Percentiles rank a stretch among this genome's conserved stretches.
Evolutionary conservation across 2,888 invertebrate species (phyloP).

Genomic region (Frankliniella intonsa): DNA sequence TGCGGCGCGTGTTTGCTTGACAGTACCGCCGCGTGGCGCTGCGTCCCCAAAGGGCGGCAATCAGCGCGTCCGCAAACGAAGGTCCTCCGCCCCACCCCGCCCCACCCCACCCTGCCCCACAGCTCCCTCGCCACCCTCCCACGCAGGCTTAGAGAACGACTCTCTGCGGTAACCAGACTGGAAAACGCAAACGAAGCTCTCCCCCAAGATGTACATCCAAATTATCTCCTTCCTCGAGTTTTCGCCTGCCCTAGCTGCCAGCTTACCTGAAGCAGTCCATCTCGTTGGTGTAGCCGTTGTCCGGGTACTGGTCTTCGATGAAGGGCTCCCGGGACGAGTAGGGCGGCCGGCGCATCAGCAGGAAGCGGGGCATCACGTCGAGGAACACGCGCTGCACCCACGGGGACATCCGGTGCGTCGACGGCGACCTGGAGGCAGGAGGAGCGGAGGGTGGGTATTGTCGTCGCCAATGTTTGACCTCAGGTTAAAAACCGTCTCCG

Average conservation of each 20-base stretch:
- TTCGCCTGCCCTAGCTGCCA: background rate
- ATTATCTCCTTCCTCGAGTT: too few species aligned
- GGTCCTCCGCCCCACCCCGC: background rate
- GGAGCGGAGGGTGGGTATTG: too few species aligned
- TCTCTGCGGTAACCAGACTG: too few species aligned
- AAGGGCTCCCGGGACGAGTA: conserved; percentile 68
- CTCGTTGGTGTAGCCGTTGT: conserved; percentile 76
- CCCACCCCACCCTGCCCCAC: background rate
- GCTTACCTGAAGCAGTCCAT: conserved; percentile 69
- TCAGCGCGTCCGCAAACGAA: background rate
- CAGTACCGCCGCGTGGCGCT: background rate
- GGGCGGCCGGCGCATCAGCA: conserved; percentile 87
- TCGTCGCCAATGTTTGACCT: too few species aligned
- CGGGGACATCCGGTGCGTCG: conserved; percentile 90
- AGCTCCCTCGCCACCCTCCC: background rate
- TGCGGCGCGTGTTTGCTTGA: background rate
- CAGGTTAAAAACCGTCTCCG: too few species aligned
- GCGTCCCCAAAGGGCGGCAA: background rate
- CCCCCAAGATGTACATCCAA: too few species aligned
- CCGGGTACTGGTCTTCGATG: conserved; percentile 73
- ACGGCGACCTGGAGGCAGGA: conserved; percentile 64
- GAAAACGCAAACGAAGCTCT: too few species aligned
- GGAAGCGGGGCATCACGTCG: conserved; percentile 84
- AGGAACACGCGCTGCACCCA: conserved; percentile 84
- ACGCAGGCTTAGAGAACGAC: background rate